Base-by-base conservation (phyloP, 2,797 vertebrate genomes). In the Tadarida brasiliensis region DNA sequence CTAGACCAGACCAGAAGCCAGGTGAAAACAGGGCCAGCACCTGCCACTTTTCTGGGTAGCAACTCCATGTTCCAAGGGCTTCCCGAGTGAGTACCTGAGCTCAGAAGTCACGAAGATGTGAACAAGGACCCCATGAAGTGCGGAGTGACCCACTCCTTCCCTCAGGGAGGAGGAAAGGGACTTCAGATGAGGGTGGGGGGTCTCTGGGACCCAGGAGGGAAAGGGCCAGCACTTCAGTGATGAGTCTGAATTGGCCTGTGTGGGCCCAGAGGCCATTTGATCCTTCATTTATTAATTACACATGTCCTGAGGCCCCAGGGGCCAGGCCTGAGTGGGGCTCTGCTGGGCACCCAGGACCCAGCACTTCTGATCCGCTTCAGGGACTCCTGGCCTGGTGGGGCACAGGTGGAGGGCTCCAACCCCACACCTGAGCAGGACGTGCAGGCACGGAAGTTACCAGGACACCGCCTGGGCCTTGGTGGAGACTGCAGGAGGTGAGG, bases 271-370 rank as follows among this genome's bases (percentile, higher is more conserved):
- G 12, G 84, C 56, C 63, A 87, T 1, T 65, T 14, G 85, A 96
- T 15, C 47, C 54, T 57, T 67, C 81, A 87, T 47, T 84, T 56
- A 92, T 84, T 92, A 96, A 92, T 90, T 59, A 94, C 67, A 80
- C 0, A 24, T 11, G 39, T 70, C 61, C 67, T 3, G 24, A 47
- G 56, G 74, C 56, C n/a, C 49, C 1, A 0, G 1, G 22, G 39
- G 71, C 39, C 87, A 76, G 67, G 33, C 28, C 78, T 10, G 8
- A 17, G 14, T 1, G 26, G 9, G 33, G 8, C 4, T 9, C 24
- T 0, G 0, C 26, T 3, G 0, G 71, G 35, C 30, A 51, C 16
- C 24, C 26, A 4, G 35, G 7, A 47, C 63, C 70, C 1, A 0
- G 22, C 6, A 47, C 63, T 73, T 51, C 6, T 15, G 35, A 61